Evolutionary conservation across 2,888 invertebrate genomes (phyloP), one percentile per base, ranked within the genome.

Genomic region (Sussaba pulchella): DNA sequence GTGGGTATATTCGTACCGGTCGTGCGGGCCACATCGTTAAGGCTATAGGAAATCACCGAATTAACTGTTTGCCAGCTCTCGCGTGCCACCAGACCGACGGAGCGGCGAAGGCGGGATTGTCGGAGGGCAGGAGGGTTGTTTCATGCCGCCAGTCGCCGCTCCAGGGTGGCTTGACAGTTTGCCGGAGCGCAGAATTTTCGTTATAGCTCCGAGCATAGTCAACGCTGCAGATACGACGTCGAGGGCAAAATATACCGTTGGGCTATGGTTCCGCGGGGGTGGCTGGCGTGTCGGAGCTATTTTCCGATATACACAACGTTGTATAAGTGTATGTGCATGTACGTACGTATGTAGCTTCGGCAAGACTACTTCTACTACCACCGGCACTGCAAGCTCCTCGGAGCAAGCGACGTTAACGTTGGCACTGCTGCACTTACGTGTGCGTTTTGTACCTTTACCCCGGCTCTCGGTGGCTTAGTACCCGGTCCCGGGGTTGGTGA

Each of bases 11-110:
- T 31, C 26, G 70, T 70, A 12, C 57, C 57, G 43, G 26, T 70
- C 54, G 70, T 70, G 70, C 74, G 76, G 78, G 63, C 66, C 54
- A 59, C 19, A 82, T 87, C 84, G 84, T 86, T 86, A 85, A 84
- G 82, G 82, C 72, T 76, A 83, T 85, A 83, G 83, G 86, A 87
- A 87, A 87, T 88, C 86, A 83, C 78, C 85, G 86, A 87, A 87
- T 86, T 87, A 87, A 88, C 86, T 83, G 83, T 85, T 83, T 84
- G 82, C 83, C 80, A 72, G 81, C 66, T 81, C 83, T 81, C 83
- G 85, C 86, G 85, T 84, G 81, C 84, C 85, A 73, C 78, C 66
- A 45, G 36, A n/a, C 50, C 31, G 19, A 21, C 45, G 57, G 70
- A 59, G 26, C 14, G 2, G 31, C 4, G 31, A 6, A 31, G 31